phyloP scores from a whole-genome alignment of 2,888 invertebrate genomes.

The Parnassius orleans region DNA sequence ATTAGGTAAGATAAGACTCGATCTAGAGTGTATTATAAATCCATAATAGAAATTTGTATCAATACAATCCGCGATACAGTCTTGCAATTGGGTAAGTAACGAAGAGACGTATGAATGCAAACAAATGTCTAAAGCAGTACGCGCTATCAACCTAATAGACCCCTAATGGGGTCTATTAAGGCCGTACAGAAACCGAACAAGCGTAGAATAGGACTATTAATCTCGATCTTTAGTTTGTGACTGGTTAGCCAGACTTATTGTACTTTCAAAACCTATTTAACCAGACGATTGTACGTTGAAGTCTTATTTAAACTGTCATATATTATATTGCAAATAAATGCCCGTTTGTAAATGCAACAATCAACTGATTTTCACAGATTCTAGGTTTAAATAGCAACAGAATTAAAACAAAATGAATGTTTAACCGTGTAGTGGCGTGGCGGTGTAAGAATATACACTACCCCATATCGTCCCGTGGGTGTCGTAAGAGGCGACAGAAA shows the following conservation, averaged over 20 bases:
- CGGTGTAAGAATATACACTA: too few species aligned
- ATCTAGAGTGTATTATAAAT: too few species aligned
- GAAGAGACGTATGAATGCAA: slow-evolving; percentile 23
- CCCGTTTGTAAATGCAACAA: too few species aligned
- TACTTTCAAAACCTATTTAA: neutral
- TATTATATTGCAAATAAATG: neutral
- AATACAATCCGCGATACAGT: slow-evolving; percentile 10
- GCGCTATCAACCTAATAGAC: slow-evolving; percentile 18
- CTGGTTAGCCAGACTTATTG: neutral
- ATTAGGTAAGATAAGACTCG: too few species aligned
- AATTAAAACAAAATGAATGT: too few species aligned
- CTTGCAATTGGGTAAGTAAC: slow-evolving; percentile 18
- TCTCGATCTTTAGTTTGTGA: slow-evolving; percentile 35
- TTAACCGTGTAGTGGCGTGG: too few species aligned
- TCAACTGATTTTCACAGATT: too few species aligned
- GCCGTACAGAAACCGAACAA: slow-evolving; percentile 61
- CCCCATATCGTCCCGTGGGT: too few species aligned
- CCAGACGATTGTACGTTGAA: neutral
- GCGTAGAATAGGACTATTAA: slow-evolving; percentile 61
- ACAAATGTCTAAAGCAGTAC: slow-evolving; percentile 19
- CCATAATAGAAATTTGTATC: neutral
- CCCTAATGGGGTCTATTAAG: slow-evolving; percentile 52
- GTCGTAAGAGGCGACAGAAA: too few species aligned
- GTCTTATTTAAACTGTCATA: neutral
- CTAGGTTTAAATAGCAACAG: too few species aligned